Conservation (phyloP, 2,888 invertebrate genomes). For the Tetanocera ferruginea region DNA sequence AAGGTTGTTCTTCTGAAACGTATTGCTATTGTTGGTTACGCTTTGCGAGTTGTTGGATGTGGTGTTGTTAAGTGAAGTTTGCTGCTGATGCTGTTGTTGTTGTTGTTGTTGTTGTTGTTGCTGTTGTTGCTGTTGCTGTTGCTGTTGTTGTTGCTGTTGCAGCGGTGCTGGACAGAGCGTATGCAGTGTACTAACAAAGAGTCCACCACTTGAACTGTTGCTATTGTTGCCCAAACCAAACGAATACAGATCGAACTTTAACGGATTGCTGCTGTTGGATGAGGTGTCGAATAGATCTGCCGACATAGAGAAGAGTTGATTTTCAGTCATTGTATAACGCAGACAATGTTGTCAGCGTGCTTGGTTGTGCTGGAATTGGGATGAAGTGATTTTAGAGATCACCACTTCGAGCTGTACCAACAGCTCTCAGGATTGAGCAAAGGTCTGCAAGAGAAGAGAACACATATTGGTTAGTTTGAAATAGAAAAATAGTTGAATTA, state of each 20-base stretch:
- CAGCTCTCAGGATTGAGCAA: neutral
- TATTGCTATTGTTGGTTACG: constrained; percentile 42
- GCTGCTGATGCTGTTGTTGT: constrained; percentile 12
- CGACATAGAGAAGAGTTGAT: constrained; percentile 69
- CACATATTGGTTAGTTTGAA: neutral
- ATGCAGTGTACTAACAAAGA: constrained; percentile 47
- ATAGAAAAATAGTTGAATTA: neutral
- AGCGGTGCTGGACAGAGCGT: constrained; percentile 39
- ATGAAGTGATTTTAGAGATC: neutral
- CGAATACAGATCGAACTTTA: constrained; percentile 67
- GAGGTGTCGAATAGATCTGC: constrained; percentile 69
- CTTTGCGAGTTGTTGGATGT: constrained; percentile 33
- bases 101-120: constrained; percentile 10
- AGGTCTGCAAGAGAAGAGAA: constrained; percentile 7
- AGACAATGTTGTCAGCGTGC: constrained; percentile 16
- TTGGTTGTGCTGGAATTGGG: neutral
- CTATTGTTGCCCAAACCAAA: constrained; percentile 53
- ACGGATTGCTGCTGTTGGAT: constrained; percentile 67
- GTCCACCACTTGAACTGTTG: constrained; percentile 50
- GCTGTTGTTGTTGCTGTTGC: constrained; percentile 25
- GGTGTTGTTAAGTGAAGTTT: constrained; percentile 26
- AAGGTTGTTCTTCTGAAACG: constrained; percentile 42
- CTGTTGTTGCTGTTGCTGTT: constrained; percentile 29
- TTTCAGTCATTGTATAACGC: constrained; percentile 66
- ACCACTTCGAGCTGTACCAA: neutral